Conservation (phyloP, 2,113 vertebrate genomes). For the Bos javanicus region DNA sequence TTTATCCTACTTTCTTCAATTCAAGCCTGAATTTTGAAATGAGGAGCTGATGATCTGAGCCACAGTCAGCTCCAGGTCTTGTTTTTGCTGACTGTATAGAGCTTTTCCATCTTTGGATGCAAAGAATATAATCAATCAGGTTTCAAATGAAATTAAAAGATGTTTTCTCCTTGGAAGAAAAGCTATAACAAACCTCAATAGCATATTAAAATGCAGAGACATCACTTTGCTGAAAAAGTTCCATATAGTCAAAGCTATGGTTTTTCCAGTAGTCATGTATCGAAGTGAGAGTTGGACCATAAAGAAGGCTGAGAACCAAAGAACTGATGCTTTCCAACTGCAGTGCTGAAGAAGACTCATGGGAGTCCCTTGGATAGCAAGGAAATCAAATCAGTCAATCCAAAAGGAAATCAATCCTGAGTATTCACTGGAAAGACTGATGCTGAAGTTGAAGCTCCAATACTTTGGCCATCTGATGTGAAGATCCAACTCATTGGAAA, state of each 20-base stretch:
- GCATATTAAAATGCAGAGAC: neutral
- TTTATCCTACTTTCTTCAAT: neutral
- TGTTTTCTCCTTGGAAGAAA: neutral
- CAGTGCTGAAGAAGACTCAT: neutral
- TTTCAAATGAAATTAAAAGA: neutral
- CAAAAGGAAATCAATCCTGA: neutral
- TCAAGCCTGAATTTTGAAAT: neutral
- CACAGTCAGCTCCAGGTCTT: neutral
- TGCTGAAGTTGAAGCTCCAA: neutral
- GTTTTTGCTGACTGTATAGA: neutral
- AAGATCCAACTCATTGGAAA: neutral
- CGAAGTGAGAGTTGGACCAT: neutral
- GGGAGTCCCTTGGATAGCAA: neutral
- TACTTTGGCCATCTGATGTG: neutral
- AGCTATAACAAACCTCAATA: neutral
- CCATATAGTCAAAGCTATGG: neutral
- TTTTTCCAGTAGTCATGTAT: neutral
- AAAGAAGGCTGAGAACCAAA: neutral
- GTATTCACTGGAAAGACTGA: neutral
- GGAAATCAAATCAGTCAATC: neutral
- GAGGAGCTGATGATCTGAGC: neutral
- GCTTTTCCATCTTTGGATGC: neutral
- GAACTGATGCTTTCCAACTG: neutral
- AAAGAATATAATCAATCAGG: neutral
- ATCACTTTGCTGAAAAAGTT: neutral